Evolutionary conservation across 2,797 vertebrate species (phyloP).

Genomic region (Meriones psammophilus): DNA sequence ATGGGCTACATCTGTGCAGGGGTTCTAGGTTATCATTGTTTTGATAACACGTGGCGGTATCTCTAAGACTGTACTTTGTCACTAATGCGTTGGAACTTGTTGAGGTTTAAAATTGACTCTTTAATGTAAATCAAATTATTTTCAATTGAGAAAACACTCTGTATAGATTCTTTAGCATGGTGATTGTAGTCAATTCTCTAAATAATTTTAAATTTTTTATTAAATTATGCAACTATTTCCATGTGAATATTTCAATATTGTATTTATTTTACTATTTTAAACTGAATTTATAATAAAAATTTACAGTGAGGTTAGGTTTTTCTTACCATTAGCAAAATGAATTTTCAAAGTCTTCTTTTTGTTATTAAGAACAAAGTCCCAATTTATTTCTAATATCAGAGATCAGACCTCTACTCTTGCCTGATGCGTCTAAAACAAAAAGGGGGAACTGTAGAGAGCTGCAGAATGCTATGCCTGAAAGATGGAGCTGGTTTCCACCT

Average conservation of each 20-base stretch:
- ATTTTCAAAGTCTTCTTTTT: constrained; percentile 36
- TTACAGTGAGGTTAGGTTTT: neutral
- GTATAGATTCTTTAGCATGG: neutral
- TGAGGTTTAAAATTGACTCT: neutral
- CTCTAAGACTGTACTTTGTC: neutral
- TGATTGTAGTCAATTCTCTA: constrained; percentile 40
- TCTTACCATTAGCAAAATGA: neutral
- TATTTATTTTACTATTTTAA: constrained; percentile 23
- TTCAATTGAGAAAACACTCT: constrained; percentile 7
- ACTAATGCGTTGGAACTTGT: neutral
- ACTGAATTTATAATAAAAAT: neutral
- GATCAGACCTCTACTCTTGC: too few species aligned
- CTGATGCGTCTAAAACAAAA: too few species aligned
- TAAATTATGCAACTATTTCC: neutral
- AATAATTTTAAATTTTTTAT: constrained; percentile 25
- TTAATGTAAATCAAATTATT: constrained; percentile 22
- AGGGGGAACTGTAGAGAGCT: too few species aligned
- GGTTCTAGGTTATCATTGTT: neutral
- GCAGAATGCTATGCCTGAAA: too few species aligned
- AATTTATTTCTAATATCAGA: too few species aligned
- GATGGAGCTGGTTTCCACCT: too few species aligned
- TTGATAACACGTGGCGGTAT: neutral
- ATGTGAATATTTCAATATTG: constrained; percentile 9
- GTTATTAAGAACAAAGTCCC: neutral
- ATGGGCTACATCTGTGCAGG: too few species aligned